phyloP scores from a whole-genome alignment of 2,888 invertebrate genomes.

The Oasisia sp. region DNA sequence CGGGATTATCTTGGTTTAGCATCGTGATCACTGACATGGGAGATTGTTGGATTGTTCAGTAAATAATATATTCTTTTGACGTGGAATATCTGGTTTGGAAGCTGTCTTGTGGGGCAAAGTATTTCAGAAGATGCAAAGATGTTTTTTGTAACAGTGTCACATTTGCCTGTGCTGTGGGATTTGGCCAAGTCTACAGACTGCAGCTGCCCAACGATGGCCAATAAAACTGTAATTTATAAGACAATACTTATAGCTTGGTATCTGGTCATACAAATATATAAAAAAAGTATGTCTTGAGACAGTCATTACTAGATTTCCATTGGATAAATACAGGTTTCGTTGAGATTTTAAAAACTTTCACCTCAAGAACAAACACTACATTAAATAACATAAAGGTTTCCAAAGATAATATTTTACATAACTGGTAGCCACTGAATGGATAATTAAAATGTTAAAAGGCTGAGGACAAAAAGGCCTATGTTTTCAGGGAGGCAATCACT shows the following conservation, averaged over 20 bases:
- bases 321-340: background rate
- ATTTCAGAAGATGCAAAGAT: background rate
- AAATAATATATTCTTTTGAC: background rate
- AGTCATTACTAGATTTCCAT: background rate
- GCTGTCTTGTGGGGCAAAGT: background rate
- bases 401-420: background rate
- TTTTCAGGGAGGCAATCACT: background rate
- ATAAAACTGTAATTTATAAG: background rate
- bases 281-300: background rate
- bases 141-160: background rate
- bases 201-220: background rate
- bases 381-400: too few species aligned
- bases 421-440: too few species aligned
- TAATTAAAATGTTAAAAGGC: too few species aligned
- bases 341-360: background rate
- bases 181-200: background rate
- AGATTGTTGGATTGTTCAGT: background rate
- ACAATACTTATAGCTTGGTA: background rate
- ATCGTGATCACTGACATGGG: background rate
- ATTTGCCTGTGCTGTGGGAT: background rate
- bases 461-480: background rate
- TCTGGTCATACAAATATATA: background rate
- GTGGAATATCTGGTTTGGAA: background rate
- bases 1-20: background rate
- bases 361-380: too few species aligned